Base-by-base conservation (phyloP, 2,113 vertebrate genomes). In the Antigone vipio region DNA sequence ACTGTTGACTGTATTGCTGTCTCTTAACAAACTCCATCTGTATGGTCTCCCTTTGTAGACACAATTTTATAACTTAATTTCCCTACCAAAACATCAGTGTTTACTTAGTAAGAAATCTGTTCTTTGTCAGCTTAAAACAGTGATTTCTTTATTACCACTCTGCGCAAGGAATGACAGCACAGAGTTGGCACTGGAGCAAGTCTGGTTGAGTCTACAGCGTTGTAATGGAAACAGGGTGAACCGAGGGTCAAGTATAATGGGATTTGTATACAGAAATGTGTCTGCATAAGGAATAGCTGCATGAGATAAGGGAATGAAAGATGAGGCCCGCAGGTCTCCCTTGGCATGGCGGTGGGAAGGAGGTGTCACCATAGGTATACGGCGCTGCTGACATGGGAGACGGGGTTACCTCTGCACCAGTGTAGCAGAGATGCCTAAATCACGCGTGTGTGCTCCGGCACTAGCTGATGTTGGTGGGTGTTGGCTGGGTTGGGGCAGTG, bases 81-180 rank as follows among this genome's bases (percentile, higher is more conserved):
- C 97, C 97, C 97, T 98, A 97, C 94, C 94, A 96, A 98, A 98
- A 98, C 96, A 97, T 94, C 95, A 95, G 94, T 97, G 97, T 98
- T 98, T 98, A 98, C 97, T 98, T 97, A 98, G 97, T 98, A 97
- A 98, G 98, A 98, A 98, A 98, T 98, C 99, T 99, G 99, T 98
- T 98, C 98, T 99, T 98, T 98, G 98, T 99, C 99, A 98, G 97
- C 97, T 95, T 97, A 93, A 97, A 98, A 99, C 98, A 99, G 98
- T 98, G 98, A 98, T 98, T 98, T 98, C 99, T 99, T 99, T 99
- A 99, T 99, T 98, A 98, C 75, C 89, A 95, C 97, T 98, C 96
- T 96, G 93, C 42, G 26, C 93, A 96, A 97, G 97, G 97, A 95
- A 97, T 96, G 98, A 98, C 96, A 97, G 98, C 98, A 96, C 97